These are phyloP conservation scores for Pontoporia blainvillei DNA, from an alignment of 2,113 vertebrate species.

Conservation along the genomic window DNA sequence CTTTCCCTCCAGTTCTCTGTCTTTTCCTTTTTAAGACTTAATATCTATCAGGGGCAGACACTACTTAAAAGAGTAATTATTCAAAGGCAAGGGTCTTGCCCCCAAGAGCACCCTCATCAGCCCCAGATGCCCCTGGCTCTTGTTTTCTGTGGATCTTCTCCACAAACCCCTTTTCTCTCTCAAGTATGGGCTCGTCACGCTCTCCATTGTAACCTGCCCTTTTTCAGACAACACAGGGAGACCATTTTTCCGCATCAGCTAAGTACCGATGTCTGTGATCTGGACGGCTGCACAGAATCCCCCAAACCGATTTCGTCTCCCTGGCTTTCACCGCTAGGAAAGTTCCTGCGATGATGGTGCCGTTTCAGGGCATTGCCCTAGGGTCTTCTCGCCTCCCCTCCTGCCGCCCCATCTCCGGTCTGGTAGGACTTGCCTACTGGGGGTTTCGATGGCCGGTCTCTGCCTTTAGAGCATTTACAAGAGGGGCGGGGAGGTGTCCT, in stretches of 20 bases:
- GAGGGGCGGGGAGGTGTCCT: rapidly evolving
- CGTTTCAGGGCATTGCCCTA: rapidly evolving
- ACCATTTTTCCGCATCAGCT: rapidly evolving
- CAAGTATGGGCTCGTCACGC: rapidly evolving
- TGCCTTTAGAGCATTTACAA: background rate
- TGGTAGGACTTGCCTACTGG: background rate
- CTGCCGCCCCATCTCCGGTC: rapidly evolving
- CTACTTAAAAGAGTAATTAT: background rate
- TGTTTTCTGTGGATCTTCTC: background rate
- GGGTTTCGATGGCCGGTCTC: rapidly evolving
- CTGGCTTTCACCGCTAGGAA: rapidly evolving
- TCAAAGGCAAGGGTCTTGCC: rapidly evolving
- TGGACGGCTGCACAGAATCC: rapidly evolving
- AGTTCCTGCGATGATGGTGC: rapidly evolving
- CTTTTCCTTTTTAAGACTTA: background rate
- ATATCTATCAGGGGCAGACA: rapidly evolving
- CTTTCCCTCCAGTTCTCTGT: background rate
- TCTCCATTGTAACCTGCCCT: background rate
- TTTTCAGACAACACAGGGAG: background rate
- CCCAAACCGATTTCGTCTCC: rapidly evolving
- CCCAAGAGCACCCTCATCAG: rapidly evolving
- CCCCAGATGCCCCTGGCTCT: rapidly evolving
- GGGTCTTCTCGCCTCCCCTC: background rate
- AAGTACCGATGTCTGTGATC: rapidly evolving
- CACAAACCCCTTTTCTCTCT: background rate